phyloP scores from a whole-genome alignment of 2,888 invertebrate species.

The Globia sparganii region DNA sequence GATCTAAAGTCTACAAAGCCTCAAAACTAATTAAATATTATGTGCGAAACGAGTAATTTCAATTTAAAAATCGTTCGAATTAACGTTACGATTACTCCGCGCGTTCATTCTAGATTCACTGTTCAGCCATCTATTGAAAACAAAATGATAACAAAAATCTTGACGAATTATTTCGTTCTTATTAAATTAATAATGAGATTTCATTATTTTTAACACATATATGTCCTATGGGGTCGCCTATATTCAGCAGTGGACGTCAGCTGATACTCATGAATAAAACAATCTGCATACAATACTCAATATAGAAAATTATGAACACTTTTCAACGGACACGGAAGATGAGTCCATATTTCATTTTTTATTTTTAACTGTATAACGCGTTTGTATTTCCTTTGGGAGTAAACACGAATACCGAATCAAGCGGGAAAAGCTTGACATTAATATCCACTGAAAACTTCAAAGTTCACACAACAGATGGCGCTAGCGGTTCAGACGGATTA shows the following conservation, averaged over 20 bases:
- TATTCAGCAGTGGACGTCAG: neutral
- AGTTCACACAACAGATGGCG: slow-evolving; percentile 48
- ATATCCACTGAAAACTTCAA: slow-evolving; percentile 33
- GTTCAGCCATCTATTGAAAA: neutral
- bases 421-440: slow-evolving; percentile 48
- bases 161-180: neutral
- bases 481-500: neutral
- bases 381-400: slow-evolving; percentile 58
- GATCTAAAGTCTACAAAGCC: too few relatives aligned
- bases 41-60: too few relatives aligned
- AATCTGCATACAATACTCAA: slow-evolving; percentile 9
- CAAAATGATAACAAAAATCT: neutral
- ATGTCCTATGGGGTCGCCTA: neutral
- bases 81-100: too few relatives aligned
- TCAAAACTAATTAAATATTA: too few relatives aligned
- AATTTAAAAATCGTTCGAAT: too few relatives aligned
- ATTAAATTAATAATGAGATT: neutral
- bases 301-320: slow-evolving; percentile 21
- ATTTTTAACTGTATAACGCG: slow-evolving; percentile 42
- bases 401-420: slow-evolving; percentile 60
- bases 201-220: neutral
- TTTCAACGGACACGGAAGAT: slow-evolving; percentile 28
- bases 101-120: neutral
- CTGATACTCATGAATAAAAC: slow-evolving; percentile 24
- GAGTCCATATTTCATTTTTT: slow-evolving; percentile 53